Evolutionary conservation across 1,140 invertebrate genomes (phyloP).

Genomic region (Carcinoscorpius rotundicauda): DNA sequence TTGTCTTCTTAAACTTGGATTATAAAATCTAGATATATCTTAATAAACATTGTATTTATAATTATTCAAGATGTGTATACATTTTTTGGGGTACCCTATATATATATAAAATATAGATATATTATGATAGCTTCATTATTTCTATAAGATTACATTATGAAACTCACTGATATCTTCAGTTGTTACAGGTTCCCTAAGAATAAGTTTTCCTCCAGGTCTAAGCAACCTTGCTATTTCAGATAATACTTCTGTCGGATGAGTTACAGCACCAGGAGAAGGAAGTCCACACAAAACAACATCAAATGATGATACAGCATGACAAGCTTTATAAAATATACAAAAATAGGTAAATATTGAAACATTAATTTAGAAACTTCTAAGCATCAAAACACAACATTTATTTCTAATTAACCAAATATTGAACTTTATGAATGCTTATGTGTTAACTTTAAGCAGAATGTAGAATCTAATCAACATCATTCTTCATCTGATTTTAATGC

Average conservation of each 20-base stretch:
- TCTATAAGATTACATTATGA: no score
- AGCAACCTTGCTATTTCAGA: constrained; percentile 35
- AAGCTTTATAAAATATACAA: constrained; percentile 24
- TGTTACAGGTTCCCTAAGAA: constrained; percentile 28
- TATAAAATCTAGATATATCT: no score
- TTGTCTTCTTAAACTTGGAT: no score
- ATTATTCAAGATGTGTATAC: no score
- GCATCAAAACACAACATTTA: background rate
- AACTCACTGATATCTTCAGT: constrained; percentile 7
- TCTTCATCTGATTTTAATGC: background rate
- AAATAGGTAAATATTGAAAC: background rate
- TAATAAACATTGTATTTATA: no score
- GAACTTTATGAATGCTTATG: background rate
- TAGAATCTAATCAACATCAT: background rate
- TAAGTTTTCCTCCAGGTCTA: constrained; percentile 33
- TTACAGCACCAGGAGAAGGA: constrained; percentile 26
- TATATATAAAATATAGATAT: no score
- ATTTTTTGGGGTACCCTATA: no score
- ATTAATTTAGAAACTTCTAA: constrained; percentile 5
- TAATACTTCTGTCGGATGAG: constrained; percentile 28
- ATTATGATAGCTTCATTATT: no score
- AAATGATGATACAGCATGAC: constrained; percentile 31
- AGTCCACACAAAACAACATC: constrained; percentile 33
- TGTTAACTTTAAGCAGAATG: background rate
- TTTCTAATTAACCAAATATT: background rate